Conservation (phyloP, 2,797 vertebrate species). For the Silurus aristotelis region DNA sequence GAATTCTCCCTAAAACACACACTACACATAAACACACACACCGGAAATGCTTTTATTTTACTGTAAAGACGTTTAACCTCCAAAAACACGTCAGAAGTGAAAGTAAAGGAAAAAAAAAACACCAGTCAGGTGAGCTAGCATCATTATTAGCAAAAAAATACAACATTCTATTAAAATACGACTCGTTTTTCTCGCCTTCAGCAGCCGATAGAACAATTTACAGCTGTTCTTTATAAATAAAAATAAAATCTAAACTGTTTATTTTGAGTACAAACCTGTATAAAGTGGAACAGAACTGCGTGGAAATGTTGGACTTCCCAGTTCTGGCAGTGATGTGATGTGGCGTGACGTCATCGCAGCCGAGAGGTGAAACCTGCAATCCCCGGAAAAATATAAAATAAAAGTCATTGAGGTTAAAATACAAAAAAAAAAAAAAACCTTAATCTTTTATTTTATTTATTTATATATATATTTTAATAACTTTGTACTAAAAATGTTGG, state of each 20-base stretch:
- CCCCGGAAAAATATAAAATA: not conserved
- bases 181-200: not conserved
- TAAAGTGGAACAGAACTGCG: not conserved
- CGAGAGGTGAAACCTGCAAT: not conserved
- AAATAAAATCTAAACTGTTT: not conserved
- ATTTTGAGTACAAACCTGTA: not conserved
- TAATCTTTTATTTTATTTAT: not conserved
- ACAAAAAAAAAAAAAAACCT: not conserved
- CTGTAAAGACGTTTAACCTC: not conserved
- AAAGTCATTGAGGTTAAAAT: not conserved
- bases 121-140: slow-evolving; percentile 6
- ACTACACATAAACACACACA: no score
- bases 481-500: not conserved
- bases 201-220: not conserved
- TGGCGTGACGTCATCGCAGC: slow-evolving; percentile 9
- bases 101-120: not conserved
- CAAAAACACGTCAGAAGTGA: no score
- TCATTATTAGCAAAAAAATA: not conserved
- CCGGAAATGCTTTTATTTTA: not conserved
- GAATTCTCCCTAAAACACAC: no score
- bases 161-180: not conserved
- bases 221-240: not conserved
- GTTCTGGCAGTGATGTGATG: not conserved
- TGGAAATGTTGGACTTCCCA: slow-evolving; percentile 18
- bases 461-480: not conserved